A percentile compares a stretch with the other conserved stretches of the same genome.
Evolutionary conservation across 2,113 vertebrate genomes (phyloP).

Genomic region (Triplophysa dalaica): DNA sequence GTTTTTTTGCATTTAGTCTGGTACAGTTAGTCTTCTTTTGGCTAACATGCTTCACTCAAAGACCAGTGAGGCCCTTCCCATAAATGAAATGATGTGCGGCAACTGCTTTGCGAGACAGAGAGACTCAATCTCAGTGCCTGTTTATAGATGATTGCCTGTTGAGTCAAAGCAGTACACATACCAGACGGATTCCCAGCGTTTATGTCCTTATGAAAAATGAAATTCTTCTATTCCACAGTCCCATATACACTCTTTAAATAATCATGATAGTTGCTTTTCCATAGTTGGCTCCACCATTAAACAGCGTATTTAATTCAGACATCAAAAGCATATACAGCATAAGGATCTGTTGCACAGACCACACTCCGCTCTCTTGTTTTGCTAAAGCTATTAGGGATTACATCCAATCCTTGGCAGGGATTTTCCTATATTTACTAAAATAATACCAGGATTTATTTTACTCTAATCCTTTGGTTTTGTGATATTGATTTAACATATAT

Average conservation of each 20-base stretch:
- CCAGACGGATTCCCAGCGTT: conserved; percentile 62
- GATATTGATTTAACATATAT: conserved; percentile 70
- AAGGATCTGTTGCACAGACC: conserved; percentile 1
- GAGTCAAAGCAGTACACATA: conserved; percentile 46
- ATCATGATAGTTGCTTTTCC: conserved; percentile 28
- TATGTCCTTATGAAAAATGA: conserved; percentile 6
- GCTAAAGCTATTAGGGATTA: conserved; percentile 63
- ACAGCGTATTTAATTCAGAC: conserved; percentile 25
- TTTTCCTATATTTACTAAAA: conserved; percentile 72
- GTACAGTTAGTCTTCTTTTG: not conserved
- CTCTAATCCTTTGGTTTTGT: conserved; percentile 64
- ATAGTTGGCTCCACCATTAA: not conserved
- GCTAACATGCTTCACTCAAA: conserved; percentile 22
- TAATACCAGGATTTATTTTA: conserved; percentile 69
- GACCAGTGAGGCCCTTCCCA: not conserved
- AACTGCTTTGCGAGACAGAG: not conserved
- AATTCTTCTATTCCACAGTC: conserved; percentile 13
- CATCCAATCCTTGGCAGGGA: conserved; percentile 54
- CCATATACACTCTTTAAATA: conserved; percentile 37
- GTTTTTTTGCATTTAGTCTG: conserved; percentile 22
- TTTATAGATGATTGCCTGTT: conserved; percentile 31
- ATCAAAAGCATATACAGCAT: conserved; percentile 25
- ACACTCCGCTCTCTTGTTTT: conserved; percentile 52
- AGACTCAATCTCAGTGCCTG: conserved; percentile 11
- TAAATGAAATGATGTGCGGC: conserved; percentile 17